A percentile compares a stretch with the other conserved stretches of the same genome.
Conservation (phyloP, 2,888 invertebrate genomes). For the Hypena proboscidalis region DNA sequence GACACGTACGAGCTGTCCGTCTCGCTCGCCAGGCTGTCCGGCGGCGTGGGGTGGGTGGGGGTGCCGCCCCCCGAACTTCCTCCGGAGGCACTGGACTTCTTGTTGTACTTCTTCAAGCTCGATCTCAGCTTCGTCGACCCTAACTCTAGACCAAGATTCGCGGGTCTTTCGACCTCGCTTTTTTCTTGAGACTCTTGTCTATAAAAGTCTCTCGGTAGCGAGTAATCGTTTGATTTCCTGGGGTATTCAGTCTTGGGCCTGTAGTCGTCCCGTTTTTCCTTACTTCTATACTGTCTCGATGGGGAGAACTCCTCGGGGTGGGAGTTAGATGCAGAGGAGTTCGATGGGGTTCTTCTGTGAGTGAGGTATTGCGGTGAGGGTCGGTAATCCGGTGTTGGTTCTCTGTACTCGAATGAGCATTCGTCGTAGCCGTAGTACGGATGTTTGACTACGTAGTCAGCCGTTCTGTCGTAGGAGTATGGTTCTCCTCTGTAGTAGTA, state of each 20-base stretch:
- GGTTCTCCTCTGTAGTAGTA: slow-evolving; percentile 69
- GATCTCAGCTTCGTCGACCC: slow-evolving; percentile 89
- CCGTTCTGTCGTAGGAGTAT: slow-evolving; percentile 72
- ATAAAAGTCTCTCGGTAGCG: slow-evolving; percentile 70
- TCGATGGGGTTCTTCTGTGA: slow-evolving; percentile 92
- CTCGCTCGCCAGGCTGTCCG: slow-evolving; percentile 93
- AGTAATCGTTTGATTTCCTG: slow-evolving; percentile 67
- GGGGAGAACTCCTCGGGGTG: slow-evolving; percentile 81
- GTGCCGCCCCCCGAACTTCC: slow-evolving; percentile 88
- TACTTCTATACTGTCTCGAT: slow-evolving; percentile 62
- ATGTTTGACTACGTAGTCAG: slow-evolving; percentile 75
- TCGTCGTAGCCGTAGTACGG: slow-evolving; percentile 76
- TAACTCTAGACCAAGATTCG: slow-evolving; percentile 87
- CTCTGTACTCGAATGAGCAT: slow-evolving; percentile 70
- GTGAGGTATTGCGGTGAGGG: slow-evolving; percentile 68
- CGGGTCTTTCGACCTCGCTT: slow-evolving; percentile 72
- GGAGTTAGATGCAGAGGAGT: slow-evolving; percentile 87
- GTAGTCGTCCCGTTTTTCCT: slow-evolving; percentile 61
- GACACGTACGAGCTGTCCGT: slow-evolving; percentile 94
- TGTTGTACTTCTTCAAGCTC: slow-evolving; percentile 90
- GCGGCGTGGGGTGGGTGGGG: slow-evolving; percentile 93
- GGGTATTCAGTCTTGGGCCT: slow-evolving; percentile 71
- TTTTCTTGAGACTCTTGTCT: slow-evolving; percentile 69
- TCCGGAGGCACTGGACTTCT: slow-evolving; percentile 82
- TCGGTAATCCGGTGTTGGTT: slow-evolving; percentile 69